Conservation (phyloP, 2,888 invertebrate genomes). For the Euplagia quadripunctaria region DNA sequence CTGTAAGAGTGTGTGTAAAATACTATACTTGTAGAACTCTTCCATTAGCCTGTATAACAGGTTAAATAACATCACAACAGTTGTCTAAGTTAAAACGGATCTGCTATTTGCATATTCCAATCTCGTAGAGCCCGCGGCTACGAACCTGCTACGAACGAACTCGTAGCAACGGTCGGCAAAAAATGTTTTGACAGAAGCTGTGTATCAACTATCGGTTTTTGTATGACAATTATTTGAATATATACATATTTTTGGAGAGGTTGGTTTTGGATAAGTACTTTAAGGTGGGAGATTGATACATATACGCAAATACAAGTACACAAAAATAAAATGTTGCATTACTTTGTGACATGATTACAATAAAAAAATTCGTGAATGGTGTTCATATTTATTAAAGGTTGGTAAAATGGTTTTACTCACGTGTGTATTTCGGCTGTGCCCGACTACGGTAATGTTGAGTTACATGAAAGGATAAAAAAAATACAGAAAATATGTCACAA, state of each 20-base stretch:
- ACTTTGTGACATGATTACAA: no score
- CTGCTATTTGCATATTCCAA: slow-evolving; percentile 86
- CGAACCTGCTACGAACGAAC: slow-evolving; percentile 32
- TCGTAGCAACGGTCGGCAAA: slow-evolving; percentile 26
- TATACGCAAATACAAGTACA: no score
- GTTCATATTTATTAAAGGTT: no score
- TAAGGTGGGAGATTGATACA: background rate
- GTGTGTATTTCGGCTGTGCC: no score
- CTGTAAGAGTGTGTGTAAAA: background rate
- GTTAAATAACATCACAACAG: slow-evolving; percentile 71
- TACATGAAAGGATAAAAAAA: no score
- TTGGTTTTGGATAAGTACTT: background rate
- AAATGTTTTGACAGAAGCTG: slow-evolving; percentile 36
- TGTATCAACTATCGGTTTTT: slow-evolving; percentile 22
- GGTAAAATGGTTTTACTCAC: no score
- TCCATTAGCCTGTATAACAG: slow-evolving; percentile 50
- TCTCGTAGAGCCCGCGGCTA: slow-evolving; percentile 71
- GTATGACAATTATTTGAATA: background rate
- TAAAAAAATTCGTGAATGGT: no score
- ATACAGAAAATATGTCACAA: no score
- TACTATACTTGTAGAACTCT: slow-evolving; percentile 23
- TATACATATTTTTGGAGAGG: background rate
- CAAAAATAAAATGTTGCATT: no score
- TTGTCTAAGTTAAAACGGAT: slow-evolving; percentile 83
- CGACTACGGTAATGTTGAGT: no score